A percentile compares a stretch with the other conserved stretches of the same genome.
These are phyloP conservation scores for Siphlonurus alternatus DNA, from an alignment of 2,888 invertebrate genomes.

Conservation along the genomic window DNA sequence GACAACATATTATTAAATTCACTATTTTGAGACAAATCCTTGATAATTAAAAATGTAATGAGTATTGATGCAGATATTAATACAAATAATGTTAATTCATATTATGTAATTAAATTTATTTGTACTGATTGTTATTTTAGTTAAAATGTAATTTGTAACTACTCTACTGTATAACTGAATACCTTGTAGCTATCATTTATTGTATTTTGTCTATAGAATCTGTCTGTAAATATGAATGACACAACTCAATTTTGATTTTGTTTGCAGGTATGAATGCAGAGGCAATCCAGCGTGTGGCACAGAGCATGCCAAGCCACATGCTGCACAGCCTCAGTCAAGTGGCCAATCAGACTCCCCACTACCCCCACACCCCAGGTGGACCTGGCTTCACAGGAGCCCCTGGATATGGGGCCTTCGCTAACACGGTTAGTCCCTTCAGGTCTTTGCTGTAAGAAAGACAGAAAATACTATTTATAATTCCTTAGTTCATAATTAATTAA, in stretches of 20 bases:
- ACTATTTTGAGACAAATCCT: too few relatives aligned
- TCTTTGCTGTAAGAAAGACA: conserved; percentile 3
- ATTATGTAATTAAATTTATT: too few relatives aligned
- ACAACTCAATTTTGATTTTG: conserved; percentile 17
- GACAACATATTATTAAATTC: too few relatives aligned
- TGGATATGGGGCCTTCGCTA: conserved; percentile 47
- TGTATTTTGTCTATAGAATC: too few relatives aligned
- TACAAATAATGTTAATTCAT: too few relatives aligned
- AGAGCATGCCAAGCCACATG: conserved; percentile 51
- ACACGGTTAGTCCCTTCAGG: conserved; percentile 34
- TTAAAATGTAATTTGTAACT: too few relatives aligned
- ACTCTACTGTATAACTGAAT: too few relatives aligned
- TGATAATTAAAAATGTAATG: too few relatives aligned
- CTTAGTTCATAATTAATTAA: neutral
- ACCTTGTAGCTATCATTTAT: too few relatives aligned
- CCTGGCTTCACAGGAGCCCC: conserved; percentile 33
- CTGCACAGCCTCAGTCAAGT: conserved; percentile 52
- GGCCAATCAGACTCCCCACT: conserved; percentile 43
- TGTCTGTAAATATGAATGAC: neutral
- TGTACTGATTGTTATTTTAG: too few relatives aligned
- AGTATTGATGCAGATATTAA: too few relatives aligned
- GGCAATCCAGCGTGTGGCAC: conserved; percentile 52
- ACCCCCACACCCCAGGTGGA: conserved; percentile 51
- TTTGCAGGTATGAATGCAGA: conserved; percentile 41
- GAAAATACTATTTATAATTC: neutral